Conservation (phyloP, 1,140 invertebrate species). For the Himalopsyche phryganea region DNA sequence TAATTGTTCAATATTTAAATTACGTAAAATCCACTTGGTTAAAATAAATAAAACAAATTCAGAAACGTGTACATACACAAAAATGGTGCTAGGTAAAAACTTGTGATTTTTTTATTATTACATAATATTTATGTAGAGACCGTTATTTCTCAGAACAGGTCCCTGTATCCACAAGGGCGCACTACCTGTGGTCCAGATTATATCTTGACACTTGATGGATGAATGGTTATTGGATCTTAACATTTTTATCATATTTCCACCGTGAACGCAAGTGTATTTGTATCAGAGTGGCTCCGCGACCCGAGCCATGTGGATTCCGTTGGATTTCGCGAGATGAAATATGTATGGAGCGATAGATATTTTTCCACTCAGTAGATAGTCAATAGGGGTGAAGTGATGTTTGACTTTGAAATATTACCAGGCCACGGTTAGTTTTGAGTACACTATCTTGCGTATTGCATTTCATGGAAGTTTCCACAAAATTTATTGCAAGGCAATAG, state of each 20-base stretch:
- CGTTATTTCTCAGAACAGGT: background rate
- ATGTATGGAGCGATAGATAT: slow-evolving; percentile 28
- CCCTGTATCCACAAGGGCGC: slow-evolving; percentile 26
- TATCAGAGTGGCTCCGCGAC: slow-evolving; percentile 4
- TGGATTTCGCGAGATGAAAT: slow-evolving; percentile 12
- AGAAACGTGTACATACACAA: no score
- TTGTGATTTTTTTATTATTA: no score
- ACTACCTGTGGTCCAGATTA: slow-evolving; percentile 47
- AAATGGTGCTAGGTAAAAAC: no score
- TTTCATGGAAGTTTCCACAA: slow-evolving; percentile 12
- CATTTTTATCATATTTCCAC: slow-evolving; percentile 54
- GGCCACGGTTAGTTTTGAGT: slow-evolving; percentile 12
- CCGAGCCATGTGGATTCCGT: background rate
- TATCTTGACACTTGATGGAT: slow-evolving; percentile 58
- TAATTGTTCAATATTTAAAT: no score
- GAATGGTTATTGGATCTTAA: slow-evolving; percentile 57
- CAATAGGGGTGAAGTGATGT: slow-evolving; percentile 27
- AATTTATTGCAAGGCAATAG: slow-evolving; percentile 11
- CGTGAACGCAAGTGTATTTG: slow-evolving; percentile 9
- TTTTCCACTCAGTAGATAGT: slow-evolving; percentile 31
- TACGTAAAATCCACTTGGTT: no score
- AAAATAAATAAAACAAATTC: no score
- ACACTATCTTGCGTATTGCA: slow-evolving; percentile 16
- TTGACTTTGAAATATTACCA: slow-evolving; percentile 33
- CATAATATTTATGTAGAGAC: no score